Base-by-base conservation (phyloP, 2,888 invertebrate species). In the Drepana falcataria region DNA sequence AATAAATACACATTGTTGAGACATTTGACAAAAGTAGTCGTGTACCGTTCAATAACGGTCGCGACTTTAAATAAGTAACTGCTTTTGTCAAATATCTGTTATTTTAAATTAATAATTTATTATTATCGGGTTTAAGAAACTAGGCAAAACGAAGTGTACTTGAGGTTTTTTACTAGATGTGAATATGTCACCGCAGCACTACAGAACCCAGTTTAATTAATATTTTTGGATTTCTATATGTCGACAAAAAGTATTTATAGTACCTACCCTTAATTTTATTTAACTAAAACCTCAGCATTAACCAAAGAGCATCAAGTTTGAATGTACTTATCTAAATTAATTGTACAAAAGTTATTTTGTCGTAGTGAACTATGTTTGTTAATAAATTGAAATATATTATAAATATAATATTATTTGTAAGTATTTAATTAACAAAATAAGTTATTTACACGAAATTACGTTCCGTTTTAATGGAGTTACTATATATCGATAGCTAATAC, bases 1-100 rank as follows among this genome's bases (percentile, higher is more conserved):
- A 89, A 89, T 89, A 88, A 86, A 79, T 85, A 83, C 80, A 75
- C 71, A 81, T 79, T 79, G 74, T 82, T 78, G 80, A 64, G 79
- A 78, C 79, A 64, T 78, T 83, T 84, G 82, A 75, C 81, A 80
- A 79, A 79, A 81, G 79, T 82, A 79, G 80, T 64, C 53, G 57
- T 65, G 54, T 60, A 65, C 69, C 53, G 55, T 63, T 63, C 52
- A 63, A 55, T 55, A 60, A 59, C 51, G 56, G 52, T 44, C 53
- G 58, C 72, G 66, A 61, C 64, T 70, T 70, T 67, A 60, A 67
- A 61, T 44, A 44, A 3, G 9, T 61, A 67, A 66, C 75, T 80
- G 79, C 80, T 82, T 85, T 83, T 83, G 83, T 82, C 81, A 83
- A 81, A 79, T 57, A 75, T 83, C 77, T 69, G 59, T 77, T 74